Conservation (phyloP, 2,888 invertebrate species). For the Cyclophora punctaria region DNA sequence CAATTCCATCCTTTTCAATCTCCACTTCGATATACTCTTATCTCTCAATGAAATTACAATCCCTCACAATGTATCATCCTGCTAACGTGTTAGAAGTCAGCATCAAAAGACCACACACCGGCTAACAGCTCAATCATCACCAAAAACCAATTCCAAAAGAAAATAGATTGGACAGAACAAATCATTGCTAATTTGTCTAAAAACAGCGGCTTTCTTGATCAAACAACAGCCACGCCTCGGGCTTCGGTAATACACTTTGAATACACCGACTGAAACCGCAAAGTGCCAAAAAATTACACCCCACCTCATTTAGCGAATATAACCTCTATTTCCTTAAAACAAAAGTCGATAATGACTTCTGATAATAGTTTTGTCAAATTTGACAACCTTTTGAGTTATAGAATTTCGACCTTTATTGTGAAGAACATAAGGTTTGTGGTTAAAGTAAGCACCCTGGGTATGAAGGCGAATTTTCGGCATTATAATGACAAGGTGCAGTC, state of each 20-base stretch:
- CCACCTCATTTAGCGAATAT: too few species aligned
- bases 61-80: too few species aligned
- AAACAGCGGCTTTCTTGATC: slow-evolving; percentile 34
- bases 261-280: slow-evolving; percentile 10
- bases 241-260: neutral
- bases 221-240: slow-evolving; percentile 38
- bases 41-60: too few species aligned
- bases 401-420: too few species aligned
- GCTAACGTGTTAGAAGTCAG: slow-evolving; percentile 12
- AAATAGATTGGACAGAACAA: slow-evolving; percentile 35
- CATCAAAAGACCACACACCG: slow-evolving; percentile 24
- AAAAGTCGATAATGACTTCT: too few species aligned
- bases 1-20: too few species aligned
- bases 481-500: slow-evolving; percentile 46
- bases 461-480: slow-evolving; percentile 37
- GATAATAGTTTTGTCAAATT: too few species aligned
- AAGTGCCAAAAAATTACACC: neutral
- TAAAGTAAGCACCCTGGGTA: too few species aligned
- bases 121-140: slow-evolving; percentile 31
- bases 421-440: too few species aligned
- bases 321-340: too few species aligned
- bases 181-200: slow-evolving; percentile 52
- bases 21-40: too few species aligned
- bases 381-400: too few species aligned
- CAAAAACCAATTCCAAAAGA: slow-evolving; percentile 5